Percentiles rank a stretch among this genome's conserved stretches.
These are phyloP conservation scores for Ailuropoda melanoleuca DNA, from an alignment of 2,113 vertebrate species.

Conservation along the genomic window DNA sequence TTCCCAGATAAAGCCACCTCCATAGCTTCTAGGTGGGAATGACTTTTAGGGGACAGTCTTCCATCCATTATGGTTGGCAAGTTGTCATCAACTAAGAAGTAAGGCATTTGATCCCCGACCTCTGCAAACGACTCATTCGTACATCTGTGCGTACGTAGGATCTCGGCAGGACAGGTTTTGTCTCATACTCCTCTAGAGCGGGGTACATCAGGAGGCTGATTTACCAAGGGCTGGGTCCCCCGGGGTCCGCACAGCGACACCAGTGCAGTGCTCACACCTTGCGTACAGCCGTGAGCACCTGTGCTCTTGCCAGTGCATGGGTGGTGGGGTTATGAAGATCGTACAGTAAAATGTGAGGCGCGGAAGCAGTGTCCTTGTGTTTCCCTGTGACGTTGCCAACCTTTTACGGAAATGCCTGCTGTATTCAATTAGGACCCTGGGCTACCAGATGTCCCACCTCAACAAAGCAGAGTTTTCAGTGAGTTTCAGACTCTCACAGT, in stretches of 20 bases:
- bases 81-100: too few relatives aligned
- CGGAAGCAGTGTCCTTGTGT: background rate
- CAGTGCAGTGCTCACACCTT: background rate
- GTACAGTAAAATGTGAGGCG: background rate
- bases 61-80: fast-evolving
- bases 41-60: background rate
- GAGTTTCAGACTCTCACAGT: background rate
- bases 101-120: background rate
- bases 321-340: background rate
- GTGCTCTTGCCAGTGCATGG: background rate
- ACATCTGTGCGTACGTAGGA: background rate
- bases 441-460: background rate
- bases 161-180: background rate
- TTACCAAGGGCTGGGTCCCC: too few relatives aligned
- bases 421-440: background rate
- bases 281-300: background rate
- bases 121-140: background rate
- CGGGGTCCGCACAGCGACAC: too few relatives aligned
- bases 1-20: background rate
- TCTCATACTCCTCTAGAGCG: background rate
- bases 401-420: background rate
- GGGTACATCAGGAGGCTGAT: background rate
- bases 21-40: background rate
- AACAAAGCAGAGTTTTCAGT: background rate
- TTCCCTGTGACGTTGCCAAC: background rate